These are phyloP conservation scores for Chlamydotis undulata DNA, from an alignment of 2,113 vertebrate species.

Conservation along the genomic window DNA sequence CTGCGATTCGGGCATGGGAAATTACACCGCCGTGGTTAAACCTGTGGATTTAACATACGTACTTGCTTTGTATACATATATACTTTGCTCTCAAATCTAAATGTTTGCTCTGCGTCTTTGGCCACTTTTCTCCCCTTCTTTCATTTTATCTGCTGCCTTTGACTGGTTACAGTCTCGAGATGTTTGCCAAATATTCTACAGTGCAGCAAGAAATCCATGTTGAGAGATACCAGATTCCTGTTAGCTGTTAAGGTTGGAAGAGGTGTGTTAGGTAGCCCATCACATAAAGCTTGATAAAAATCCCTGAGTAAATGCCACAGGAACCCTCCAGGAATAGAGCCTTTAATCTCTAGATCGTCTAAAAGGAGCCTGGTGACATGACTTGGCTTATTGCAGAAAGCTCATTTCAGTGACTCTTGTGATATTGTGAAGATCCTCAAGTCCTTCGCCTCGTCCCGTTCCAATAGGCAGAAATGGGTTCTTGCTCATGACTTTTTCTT, in stretches of 20 bases:
- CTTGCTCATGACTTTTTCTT: background rate
- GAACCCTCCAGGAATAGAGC: conserved; percentile 68
- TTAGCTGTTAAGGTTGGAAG: conserved; percentile 60
- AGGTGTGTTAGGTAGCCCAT: conserved; percentile 68
- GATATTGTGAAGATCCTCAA: conserved; percentile 7
- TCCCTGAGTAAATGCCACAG: conserved; percentile 71
- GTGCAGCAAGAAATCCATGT: conserved; percentile 53
- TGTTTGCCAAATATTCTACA: conserved; percentile 64
- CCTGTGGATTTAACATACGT: background rate
- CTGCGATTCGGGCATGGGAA: background rate
- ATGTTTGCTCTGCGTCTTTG: conserved; percentile 42
- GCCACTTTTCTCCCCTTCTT: background rate
- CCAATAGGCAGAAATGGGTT: background rate
- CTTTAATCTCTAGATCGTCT: conserved; percentile 59
- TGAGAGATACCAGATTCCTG: conserved; percentile 56
- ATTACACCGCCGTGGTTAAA: background rate
- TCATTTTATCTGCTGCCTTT: conserved; percentile 21
- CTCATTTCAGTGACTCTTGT: conserved; percentile 20
- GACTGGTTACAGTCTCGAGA: conserved; percentile 46
- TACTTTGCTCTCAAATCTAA: background rate
- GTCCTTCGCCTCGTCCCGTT: background rate
- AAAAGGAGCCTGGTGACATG: conserved; percentile 61
- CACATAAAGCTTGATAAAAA: conserved; percentile 60
- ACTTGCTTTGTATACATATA: background rate
- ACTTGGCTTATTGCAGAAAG: conserved; percentile 63